Base-by-base conservation (phyloP, 2,888 invertebrate genomes). In the Lampropteryx suffumata region DNA sequence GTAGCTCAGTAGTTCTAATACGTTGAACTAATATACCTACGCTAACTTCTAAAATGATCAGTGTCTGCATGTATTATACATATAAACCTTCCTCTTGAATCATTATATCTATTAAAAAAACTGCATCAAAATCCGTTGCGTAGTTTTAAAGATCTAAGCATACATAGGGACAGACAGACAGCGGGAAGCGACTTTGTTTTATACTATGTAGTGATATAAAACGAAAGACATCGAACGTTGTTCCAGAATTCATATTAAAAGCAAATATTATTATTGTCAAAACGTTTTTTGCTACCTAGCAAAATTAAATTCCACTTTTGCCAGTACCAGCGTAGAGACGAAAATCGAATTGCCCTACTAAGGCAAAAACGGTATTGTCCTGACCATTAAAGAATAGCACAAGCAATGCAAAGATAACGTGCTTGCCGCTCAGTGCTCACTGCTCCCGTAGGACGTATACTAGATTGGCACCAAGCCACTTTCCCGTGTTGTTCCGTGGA, bases 381-480 rank as follows among this genome's bases (percentile, higher is more conserved):
- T n/a, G n/a, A n/a, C n/a, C n/a, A 74, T 74, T 72, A 71, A 64
- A 54, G 58, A 57, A 59, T 67, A 62, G 64, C 61, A 65, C 67
- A 67, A 60, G 65, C 66, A 64, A 60, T 69, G 66, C 69, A 63
- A 61, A 65, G 68, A 73, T 76, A 77, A 71, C 71, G 56, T 33
- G 52, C 43, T 32, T 44, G 59, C 60, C 55, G 40, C 30, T 44
- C 26, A 36, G 50, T 27, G 27, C 33, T 37, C 36, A 33, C 12
- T 13, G 43, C 37, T 37, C 73, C 67, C 67, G 64, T 62, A 70
- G 75, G 73, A 71, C 64, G 17, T 17, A 69, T 66, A 61, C 58
- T 51, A 67, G 67, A 62, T 79, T 84, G 83, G 83, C 84, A 83
- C 64, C 55, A 62, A 63, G 82, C 84, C 83, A 82, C 77, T 67